phyloP scores from a whole-genome alignment of 2,797 vertebrate genomes.

The Danio choprae region DNA sequence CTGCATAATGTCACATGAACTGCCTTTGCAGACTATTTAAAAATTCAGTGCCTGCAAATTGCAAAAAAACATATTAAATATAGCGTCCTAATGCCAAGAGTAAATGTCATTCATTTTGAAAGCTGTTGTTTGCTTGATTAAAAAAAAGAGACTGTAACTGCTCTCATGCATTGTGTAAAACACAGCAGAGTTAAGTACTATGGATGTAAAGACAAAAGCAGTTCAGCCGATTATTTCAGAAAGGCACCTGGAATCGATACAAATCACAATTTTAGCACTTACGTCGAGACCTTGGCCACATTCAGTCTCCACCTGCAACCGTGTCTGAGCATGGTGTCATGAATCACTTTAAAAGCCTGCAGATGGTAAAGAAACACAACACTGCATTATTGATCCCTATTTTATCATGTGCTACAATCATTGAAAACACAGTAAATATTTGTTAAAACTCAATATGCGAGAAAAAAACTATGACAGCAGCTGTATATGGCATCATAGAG shows the following conservation, averaged over 20 bases:
- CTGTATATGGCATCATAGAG: not conserved
- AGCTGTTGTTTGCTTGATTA: not conserved
- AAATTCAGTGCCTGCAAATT: not conserved
- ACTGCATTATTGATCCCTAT: not conserved
- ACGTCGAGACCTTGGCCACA: slow-evolving; percentile 75
- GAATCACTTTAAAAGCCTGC: slow-evolving; percentile 63
- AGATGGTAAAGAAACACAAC: slow-evolving; percentile 28
- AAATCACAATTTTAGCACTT: slow-evolving; percentile 50
- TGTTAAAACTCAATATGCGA: not conserved
- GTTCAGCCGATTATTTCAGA: slow-evolving; percentile 14
- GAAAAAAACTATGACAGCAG: not conserved
- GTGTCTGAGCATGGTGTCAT: slow-evolving; percentile 62
- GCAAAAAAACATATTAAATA: not conserved
- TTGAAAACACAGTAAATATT: not conserved
- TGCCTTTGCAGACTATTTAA: not conserved
- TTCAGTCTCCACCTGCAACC: slow-evolving; percentile 72
- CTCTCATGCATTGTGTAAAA: not conserved
- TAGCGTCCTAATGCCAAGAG: not conserved
- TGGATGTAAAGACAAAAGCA: not conserved
- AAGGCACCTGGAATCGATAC: slow-evolving; percentile 30
- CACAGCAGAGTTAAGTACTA: not conserved
- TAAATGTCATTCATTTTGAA: not conserved
- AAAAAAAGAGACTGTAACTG: not conserved
- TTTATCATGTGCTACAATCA: not conserved
- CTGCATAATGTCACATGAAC: not conserved